A percentile compares a stretch with the other conserved stretches of the same genome.
Conservation (phyloP, 1,140 invertebrate species). For the Macrotrachela quadricornifera region DNA sequence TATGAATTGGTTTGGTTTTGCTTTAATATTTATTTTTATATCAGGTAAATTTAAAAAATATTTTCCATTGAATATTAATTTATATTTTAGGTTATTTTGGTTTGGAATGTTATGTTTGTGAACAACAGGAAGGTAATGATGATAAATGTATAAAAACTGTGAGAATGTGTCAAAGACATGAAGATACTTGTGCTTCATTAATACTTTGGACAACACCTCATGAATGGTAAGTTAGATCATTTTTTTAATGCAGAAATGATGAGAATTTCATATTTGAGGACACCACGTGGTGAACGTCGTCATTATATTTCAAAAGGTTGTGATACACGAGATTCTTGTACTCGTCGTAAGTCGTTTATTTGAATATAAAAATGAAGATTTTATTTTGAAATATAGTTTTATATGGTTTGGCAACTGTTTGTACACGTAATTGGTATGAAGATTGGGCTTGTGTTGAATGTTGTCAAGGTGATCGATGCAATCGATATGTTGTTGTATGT, state of each 20-base stretch:
- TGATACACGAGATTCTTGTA: slow-evolving; percentile 55
- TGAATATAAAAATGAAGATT: no score
- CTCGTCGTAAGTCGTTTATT: no score
- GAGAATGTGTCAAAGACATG: slow-evolving; percentile 58
- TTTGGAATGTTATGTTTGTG: slow-evolving; percentile 80
- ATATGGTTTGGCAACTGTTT: slow-evolving; percentile 28
- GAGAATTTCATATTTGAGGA: no score
- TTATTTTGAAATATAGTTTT: no score
- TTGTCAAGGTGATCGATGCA: slow-evolving; percentile 83
- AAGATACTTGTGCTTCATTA: slow-evolving; percentile 51
- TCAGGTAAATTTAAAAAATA: no score
- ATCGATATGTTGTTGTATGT: slow-evolving; percentile 86
- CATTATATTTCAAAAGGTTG: slow-evolving; percentile 80
- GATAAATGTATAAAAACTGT: slow-evolving; percentile 81
- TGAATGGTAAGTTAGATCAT: no score
- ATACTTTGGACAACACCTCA: slow-evolving; percentile 20
- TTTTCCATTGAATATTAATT: no score
- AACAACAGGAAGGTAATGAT: slow-evolving; percentile 66
- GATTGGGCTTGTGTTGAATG: slow-evolving; percentile 94
- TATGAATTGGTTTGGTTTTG: no score
- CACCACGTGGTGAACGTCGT: slow-evolving; percentile 69
- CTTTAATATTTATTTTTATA: no score
- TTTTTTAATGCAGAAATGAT: no score
- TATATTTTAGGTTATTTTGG: no score
- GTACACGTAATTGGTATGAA: slow-evolving; percentile 84